A percentile compares a stretch with the other conserved stretches of the same genome.
Conservation (phyloP, 2,888 invertebrate genomes). For the Acronicta alni region DNA sequence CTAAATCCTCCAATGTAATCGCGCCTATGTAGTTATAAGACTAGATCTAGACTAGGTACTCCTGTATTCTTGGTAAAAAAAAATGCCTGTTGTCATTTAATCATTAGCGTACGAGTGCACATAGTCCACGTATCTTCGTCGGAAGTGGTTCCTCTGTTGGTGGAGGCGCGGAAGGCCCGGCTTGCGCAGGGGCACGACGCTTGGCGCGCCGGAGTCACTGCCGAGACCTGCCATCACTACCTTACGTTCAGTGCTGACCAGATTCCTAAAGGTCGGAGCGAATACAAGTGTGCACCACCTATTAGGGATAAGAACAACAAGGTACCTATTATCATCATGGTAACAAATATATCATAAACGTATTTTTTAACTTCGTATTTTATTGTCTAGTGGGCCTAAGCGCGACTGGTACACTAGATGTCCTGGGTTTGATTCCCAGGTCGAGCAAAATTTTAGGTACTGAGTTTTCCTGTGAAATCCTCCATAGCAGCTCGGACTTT, state of each 20-base stretch:
- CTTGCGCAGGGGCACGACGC: slow-evolving; percentile 84
- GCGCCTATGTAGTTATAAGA: too few species aligned
- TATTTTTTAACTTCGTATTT: too few species aligned
- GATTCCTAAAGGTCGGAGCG: slow-evolving; percentile 90
- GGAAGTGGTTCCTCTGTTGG: slow-evolving; percentile 89
- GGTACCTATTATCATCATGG: slow-evolving; percentile 71
- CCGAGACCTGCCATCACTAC: slow-evolving; percentile 94
- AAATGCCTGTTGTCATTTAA: not conserved
- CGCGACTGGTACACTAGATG: too few species aligned
- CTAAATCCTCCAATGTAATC: too few species aligned
- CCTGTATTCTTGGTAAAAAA: too few species aligned
- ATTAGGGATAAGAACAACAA: slow-evolving; percentile 90
- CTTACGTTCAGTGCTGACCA: slow-evolving; percentile 90
- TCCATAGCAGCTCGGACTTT: too few species aligned
- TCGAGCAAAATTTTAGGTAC: too few species aligned
- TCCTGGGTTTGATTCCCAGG: too few species aligned
- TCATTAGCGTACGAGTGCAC: slow-evolving; percentile 90
- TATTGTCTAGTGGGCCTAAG: too few species aligned
- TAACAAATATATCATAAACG: not conserved
- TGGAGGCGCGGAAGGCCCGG: slow-evolving; percentile 80
- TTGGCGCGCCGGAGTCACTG: slow-evolving; percentile 89
- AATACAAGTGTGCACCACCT: slow-evolving; percentile 93
- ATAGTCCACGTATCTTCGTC: slow-evolving; percentile 92
- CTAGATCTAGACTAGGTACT: too few species aligned
- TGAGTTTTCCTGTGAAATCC: too few species aligned